Percentiles rank a stretch among this genome's conserved stretches.
Conservation (phyloP, 2,888 invertebrate species). For the Sarcophaga subvicina region DNA sequence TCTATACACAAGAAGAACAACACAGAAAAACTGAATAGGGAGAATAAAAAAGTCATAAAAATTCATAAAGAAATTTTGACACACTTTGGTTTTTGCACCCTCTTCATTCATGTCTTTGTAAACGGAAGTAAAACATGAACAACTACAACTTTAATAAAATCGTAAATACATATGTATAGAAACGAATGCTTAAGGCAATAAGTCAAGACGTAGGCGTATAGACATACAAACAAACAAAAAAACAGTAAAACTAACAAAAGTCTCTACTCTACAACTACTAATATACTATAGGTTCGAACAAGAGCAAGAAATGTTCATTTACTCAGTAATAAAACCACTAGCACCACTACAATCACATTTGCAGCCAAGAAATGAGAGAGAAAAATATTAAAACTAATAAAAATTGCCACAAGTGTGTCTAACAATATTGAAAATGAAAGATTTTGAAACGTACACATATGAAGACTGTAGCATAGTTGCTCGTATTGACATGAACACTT, state of each 20-base stretch:
- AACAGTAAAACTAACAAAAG: slow-evolving; percentile 28
- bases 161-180: slow-evolving; percentile 12
- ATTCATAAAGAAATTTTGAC: slow-evolving; percentile 42
- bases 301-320: no score
- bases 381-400: slow-evolving; percentile 1
- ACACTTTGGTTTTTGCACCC: slow-evolving; percentile 6
- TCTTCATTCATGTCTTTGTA: not conserved
- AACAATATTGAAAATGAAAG: slow-evolving; percentile 8
- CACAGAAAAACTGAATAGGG: not conserved
- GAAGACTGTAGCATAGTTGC: no score
- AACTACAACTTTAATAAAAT: slow-evolving; percentile 24
- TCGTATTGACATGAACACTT: no score
- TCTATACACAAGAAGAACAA: not conserved
- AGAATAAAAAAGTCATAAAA: slow-evolving; percentile 49
- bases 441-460: no score
- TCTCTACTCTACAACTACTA: slow-evolving; percentile 17
- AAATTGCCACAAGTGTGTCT: slow-evolving; percentile 38
- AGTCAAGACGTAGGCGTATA: slow-evolving; percentile 42
- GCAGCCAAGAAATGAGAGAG: not conserved
- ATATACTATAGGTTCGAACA: slow-evolving; percentile 1
- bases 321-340: slow-evolving; percentile 20
- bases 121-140: slow-evolving; percentile 20
- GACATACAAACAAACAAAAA: not conserved
- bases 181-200: slow-evolving; percentile 58
- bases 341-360: not conserved